Percentiles rank a stretch among this genome's conserved stretches.
Evolutionary conservation across 2,113 vertebrate genomes (phyloP).

Genomic region (Microcebus murinus): DNA sequence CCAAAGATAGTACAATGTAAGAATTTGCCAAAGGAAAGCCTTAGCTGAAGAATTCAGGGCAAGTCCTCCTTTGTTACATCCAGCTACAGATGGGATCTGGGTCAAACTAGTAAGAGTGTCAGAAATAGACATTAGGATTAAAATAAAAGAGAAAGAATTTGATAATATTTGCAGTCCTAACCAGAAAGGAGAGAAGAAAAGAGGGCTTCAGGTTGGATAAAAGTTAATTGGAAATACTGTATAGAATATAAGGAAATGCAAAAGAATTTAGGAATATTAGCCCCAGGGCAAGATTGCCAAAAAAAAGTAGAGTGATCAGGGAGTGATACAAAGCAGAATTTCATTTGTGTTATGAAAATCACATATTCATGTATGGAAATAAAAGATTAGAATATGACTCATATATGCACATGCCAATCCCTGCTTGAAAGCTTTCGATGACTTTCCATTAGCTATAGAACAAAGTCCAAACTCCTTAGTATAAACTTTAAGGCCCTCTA

Average conservation of each 20-base stretch:
- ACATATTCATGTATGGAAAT: neutral
- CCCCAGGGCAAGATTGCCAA: slow-evolving; percentile 23
- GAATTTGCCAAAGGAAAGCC: neutral
- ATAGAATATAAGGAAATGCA: neutral
- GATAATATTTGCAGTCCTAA: neutral
- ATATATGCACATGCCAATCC: neutral
- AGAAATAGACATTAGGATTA: slow-evolving; percentile 42
- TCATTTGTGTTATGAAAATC: slow-evolving; percentile 22
- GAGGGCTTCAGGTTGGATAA: neutral
- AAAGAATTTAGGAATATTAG: slow-evolving; percentile 11
- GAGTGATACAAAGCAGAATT: neutral
- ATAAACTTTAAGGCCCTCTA: neutral
- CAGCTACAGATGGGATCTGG: neutral
- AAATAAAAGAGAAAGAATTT: neutral
- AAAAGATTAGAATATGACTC: slow-evolving; percentile 25
- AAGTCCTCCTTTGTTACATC: neutral
- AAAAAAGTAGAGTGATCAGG: neutral
- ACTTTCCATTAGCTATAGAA: neutral
- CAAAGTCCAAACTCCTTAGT: neutral
- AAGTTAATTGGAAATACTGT: slow-evolving; percentile 37
- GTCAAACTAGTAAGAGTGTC: neutral
- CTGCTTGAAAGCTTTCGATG: slow-evolving; percentile 14
- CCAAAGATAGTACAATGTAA: neutral
- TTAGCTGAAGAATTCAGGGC: neutral
- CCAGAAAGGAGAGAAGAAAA: neutral